phyloP scores from a whole-genome alignment of 2,888 invertebrate genomes.

The Callinectes sapidus region DNA sequence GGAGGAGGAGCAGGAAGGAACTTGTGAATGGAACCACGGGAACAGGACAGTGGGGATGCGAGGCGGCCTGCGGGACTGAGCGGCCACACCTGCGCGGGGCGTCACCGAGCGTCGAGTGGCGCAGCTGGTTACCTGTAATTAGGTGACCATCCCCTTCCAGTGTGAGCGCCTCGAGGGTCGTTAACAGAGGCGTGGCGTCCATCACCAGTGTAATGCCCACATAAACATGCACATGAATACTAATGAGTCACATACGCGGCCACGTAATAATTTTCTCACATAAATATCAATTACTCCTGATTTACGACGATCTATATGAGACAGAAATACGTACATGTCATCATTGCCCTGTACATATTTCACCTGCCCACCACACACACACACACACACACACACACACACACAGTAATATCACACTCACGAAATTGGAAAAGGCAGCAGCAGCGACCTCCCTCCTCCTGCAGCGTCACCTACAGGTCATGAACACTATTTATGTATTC shows the following conservation, averaged over 20 bases:
- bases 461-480: conserved; percentile 31
- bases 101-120: background rate
- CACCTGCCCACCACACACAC: conserved; percentile 19
- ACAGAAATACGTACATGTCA: background rate
- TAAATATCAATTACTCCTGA: conserved; percentile 3
- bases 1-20: conserved; percentile 2
- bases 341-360: background rate
- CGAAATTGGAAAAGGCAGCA: background rate
- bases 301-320: conserved; percentile 16
- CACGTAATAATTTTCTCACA: conserved; percentile 3
- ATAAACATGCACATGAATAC: conserved; percentile 32
- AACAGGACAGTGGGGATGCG: background rate
- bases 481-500: conserved; percentile 19
- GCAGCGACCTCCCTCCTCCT: background rate
- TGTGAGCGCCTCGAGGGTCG: background rate
- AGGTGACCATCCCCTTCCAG: background rate
- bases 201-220: background rate
- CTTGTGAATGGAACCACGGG: background rate
- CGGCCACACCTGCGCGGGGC: background rate
- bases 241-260: background rate
- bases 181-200: conserved; percentile 18
- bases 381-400: conserved; percentile 18
- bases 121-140: conserved; percentile 28
- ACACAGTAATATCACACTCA: background rate
- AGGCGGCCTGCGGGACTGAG: background rate